A percentile compares a stretch with the other conserved stretches of the same genome.
phyloP scores from a whole-genome alignment of 2,113 vertebrate species.

The Xenus cinereus region DNA sequence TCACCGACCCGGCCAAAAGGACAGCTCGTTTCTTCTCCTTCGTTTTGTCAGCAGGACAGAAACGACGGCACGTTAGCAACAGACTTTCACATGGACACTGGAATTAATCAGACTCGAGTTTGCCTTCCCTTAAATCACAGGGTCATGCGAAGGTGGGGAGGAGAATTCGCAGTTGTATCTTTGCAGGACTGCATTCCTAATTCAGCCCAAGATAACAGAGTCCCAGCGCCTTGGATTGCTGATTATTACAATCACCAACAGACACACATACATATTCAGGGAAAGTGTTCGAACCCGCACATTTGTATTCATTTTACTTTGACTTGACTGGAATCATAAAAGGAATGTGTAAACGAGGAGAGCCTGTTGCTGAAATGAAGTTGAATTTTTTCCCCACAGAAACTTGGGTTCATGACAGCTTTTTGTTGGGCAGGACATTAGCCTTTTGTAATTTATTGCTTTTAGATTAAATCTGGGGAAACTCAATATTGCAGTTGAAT shows the following conservation, averaged over 20 bases:
- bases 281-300: conserved; percentile 33
- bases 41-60: conserved; percentile 14
- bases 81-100: conserved; percentile 27
- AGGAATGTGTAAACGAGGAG: conserved; percentile 67
- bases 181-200: neutral
- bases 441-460: conserved; percentile 94
- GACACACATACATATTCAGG: conserved; percentile 59
- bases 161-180: neutral
- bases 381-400: conserved; percentile 68
- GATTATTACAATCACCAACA: conserved; percentile 51
- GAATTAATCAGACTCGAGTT: conserved; percentile 57
- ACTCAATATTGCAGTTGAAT: conserved; percentile 99
- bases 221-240: conserved; percentile 5
- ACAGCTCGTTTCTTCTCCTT: neutral
- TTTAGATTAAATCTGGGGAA: conserved; percentile 97
- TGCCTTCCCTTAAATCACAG: conserved; percentile 44
- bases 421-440: conserved; percentile 82
- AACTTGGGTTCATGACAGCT: conserved; percentile 81
- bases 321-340: conserved; percentile 70
- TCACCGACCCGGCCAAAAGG: neutral
- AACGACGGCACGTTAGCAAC: neutral
- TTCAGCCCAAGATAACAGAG: neutral
- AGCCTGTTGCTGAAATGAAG: conserved; percentile 81
- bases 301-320: conserved; percentile 67
- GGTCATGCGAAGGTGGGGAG: neutral